phyloP scores from a whole-genome alignment of 2,113 vertebrate species.

The Galeopterus variegatus region DNA sequence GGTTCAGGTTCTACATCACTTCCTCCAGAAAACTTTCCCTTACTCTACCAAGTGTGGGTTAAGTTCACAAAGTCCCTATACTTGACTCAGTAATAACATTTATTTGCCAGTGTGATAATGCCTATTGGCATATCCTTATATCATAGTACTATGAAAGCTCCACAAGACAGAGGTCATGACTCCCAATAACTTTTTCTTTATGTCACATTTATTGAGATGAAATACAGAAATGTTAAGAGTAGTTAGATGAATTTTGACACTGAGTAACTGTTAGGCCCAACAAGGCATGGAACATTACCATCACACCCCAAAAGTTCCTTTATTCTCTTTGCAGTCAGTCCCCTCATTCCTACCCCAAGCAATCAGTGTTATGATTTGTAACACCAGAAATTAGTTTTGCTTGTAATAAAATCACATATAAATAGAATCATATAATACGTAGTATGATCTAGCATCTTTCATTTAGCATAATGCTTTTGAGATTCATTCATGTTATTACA shows the following conservation, averaged over 20 bases:
- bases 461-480: neutral
- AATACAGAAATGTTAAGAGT: neutral
- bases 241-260: slow-evolving; percentile 34
- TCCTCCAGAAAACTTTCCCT: slow-evolving; percentile 5
- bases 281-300: neutral
- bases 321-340: neutral
- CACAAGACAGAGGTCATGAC: neutral
- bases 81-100: neutral
- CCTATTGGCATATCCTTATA: neutral
- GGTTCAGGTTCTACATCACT: neutral
- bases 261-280: slow-evolving; percentile 7
- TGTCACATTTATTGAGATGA: neutral
- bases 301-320: neutral
- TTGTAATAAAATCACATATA: neutral
- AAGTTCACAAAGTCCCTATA: neutral
- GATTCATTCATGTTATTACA: neutral
- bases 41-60: neutral
- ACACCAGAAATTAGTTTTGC: neutral
- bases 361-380: neutral
- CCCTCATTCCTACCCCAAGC: neutral
- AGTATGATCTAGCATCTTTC: neutral
- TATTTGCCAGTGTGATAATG: neutral
- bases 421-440: neutral
- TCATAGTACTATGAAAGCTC: neutral
- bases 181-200: neutral